Evolutionary conservation across 1,140 invertebrate genomes (phyloP).

Genomic region (Pomacea maculata): DNA sequence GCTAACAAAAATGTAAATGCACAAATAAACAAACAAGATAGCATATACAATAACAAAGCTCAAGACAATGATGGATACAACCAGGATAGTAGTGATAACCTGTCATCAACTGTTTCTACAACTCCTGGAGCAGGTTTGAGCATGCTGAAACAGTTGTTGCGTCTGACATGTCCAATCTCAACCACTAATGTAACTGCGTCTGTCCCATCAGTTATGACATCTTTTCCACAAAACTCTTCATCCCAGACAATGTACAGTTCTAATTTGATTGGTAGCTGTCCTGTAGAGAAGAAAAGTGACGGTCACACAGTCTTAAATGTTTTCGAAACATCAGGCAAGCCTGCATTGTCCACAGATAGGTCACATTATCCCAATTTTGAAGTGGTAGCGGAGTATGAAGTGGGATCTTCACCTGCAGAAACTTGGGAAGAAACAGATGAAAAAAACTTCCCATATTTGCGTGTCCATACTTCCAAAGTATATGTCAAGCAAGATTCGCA

Average conservation of each 20-base stretch:
- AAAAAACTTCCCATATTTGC: constrained; percentile 10
- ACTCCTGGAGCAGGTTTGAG: constrained; percentile 8
- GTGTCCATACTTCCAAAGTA: constrained; percentile 4
- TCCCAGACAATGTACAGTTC: background rate
- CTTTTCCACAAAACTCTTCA: background rate
- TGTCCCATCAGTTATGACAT: background rate
- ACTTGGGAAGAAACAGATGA: background rate
- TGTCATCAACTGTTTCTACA: background rate
- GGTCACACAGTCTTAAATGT: background rate
- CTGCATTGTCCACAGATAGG: background rate
- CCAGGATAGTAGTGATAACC: background rate
- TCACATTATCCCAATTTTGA: background rate
- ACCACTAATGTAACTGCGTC: background rate
- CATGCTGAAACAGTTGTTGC: constrained; percentile 20
- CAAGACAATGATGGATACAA: background rate
- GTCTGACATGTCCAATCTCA: constrained; percentile 7
- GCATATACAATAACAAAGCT: background rate
- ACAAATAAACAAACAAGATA: background rate
- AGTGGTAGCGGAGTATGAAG: constrained; percentile 9
- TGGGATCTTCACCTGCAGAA: constrained; percentile 10
- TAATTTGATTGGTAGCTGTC: background rate
- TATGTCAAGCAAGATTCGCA: background rate
- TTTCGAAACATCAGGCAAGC: background rate
- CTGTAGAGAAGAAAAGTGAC: background rate
- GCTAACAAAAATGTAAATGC: background rate